phyloP scores from a whole-genome alignment of 2,113 vertebrate species.

The Haliaeetus leucogaster region DNA sequence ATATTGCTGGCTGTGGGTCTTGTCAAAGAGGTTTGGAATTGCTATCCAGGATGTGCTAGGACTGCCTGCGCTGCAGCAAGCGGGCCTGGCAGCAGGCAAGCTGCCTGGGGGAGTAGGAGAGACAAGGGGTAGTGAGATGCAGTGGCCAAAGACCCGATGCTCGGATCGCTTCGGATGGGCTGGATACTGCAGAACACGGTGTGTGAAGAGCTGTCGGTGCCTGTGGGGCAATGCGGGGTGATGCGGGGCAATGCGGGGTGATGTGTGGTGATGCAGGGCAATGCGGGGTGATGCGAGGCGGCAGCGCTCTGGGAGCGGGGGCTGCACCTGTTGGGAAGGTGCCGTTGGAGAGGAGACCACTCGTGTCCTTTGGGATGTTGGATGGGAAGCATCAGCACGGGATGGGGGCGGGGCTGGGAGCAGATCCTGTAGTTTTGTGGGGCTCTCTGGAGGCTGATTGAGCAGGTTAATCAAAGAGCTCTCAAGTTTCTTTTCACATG shows the following conservation, averaged over 20 bases:
- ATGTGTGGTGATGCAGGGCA: not conserved
- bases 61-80: not conserved
- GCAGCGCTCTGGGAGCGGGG: not conserved
- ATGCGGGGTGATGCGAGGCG: not conserved
- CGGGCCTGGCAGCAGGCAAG: not conserved
- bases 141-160: not conserved
- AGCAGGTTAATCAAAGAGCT: constrained; percentile 50
- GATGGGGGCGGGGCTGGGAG: not conserved
- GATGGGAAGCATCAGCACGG: not conserved
- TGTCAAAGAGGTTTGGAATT: not conserved
- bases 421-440: not conserved
- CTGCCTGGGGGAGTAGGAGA: not conserved
- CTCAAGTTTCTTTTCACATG: constrained; percentile 30
- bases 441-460: not conserved
- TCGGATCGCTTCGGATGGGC: not conserved
- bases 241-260: not conserved
- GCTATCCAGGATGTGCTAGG: rapidly evolving
- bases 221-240: not conserved
- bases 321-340: not conserved
- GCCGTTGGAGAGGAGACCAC: no score
- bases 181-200: rapidly evolving
- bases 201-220: not conserved
- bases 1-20: not conserved
- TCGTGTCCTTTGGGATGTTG: not conserved
- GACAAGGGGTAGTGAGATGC: rapidly evolving